Base-by-base conservation (phyloP, 2,113 vertebrate species). In the Mustelus asterias region DNA sequence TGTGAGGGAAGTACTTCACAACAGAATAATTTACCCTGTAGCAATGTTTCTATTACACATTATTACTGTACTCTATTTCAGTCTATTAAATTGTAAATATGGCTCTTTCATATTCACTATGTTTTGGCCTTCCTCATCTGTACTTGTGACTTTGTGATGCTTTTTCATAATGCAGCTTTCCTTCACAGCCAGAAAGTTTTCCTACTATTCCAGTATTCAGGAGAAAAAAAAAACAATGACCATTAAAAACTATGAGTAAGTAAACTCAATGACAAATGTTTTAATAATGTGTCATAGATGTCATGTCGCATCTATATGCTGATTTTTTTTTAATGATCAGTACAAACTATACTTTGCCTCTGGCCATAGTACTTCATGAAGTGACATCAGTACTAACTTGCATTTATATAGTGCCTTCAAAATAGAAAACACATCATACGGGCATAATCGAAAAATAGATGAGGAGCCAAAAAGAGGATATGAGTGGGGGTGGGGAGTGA, bases 1-100 rank as follows among this genome's bases (percentile, higher is more conserved):
- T 44, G 37, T 16, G 14, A 92, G 13, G 89, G 90, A 94, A 65
- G 37, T 94, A 69, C 37, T 94, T 94, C 26, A 67, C 22, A 94
- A 24, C 18, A 70, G 65, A 37, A 26, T 9, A 69, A 94, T 41
- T 44, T 94, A 69, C 65, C 37, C 92, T 26, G 37, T 44, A 69
- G n/a, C 92, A 94, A 94, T 94, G 63, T 94, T 94, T 67, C 60
- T n/a, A 65, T 92, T 18, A 86, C 44, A 44, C 22, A 44, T 89
- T 14, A 58, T 16, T 90, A 33, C 54, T 29, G 26, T 33, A 24
- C 54, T n/a, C 26, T 44, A 44, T 44, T 69, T 69, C 65, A 94
- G 37, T 26, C 37, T 69, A 20, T 69, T n/a, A 37, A 69, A 94
- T 92, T 69, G 41, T 69, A 94, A 69, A 94, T 94, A 69, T 94